Evolutionary conservation across 2,113 vertebrate species (phyloP).

Genomic region (Cryptoleucopteryx plumbea): DNA sequence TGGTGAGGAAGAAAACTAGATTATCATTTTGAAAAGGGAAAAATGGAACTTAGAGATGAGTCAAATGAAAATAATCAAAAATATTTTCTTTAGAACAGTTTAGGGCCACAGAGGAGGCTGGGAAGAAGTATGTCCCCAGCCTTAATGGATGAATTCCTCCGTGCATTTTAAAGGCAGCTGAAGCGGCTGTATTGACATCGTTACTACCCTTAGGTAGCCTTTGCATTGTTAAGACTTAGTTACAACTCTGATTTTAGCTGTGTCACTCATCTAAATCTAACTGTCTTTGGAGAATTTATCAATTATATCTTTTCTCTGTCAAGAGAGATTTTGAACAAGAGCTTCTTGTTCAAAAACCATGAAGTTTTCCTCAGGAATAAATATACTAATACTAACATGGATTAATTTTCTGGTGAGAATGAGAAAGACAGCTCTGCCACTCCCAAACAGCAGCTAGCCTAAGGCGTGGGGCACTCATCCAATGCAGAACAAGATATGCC

Average conservation of each 20-base stretch:
- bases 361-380: not conserved
- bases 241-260: not conserved
- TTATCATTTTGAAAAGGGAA: not conserved
- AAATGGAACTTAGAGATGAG: not conserved
- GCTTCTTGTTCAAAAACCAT: not conserved
- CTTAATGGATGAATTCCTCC: not conserved
- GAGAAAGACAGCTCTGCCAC: not conserved
- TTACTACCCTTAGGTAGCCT: not conserved
- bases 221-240: not conserved
- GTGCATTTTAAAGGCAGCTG: not conserved
- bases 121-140: not conserved
- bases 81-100: not conserved
- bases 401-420: not conserved
- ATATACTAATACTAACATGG: not conserved
- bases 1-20: not conserved
- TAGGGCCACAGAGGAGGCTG: not conserved
- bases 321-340: not conserved
- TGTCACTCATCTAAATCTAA: not conserved
- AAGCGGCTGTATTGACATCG: accelerated
- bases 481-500: not conserved
- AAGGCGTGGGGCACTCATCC: not conserved
- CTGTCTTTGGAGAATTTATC: not conserved
- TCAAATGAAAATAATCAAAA: not conserved
- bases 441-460: not conserved
- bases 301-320: not conserved